These are phyloP conservation scores for Scaptomyza reducta DNA, from an alignment of 2,888 invertebrate genomes.

Conservation along the genomic window DNA sequence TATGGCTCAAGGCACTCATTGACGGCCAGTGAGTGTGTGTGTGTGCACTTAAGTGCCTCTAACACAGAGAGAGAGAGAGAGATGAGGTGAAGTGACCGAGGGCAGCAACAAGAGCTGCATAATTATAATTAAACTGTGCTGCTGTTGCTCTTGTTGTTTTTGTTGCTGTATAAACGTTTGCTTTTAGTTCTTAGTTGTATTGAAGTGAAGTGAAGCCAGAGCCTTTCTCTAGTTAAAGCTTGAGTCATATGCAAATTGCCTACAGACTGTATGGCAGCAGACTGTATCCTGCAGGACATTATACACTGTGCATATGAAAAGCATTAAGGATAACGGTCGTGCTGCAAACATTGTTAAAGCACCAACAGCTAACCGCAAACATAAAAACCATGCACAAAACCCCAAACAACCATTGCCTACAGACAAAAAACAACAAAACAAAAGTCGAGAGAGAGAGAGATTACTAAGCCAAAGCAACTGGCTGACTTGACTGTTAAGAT, in stretches of 20 bases:
- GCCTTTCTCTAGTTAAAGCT: conserved; percentile 25
- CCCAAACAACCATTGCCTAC: conserved; percentile 26
- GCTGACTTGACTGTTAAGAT: background rate
- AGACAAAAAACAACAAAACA: conserved; percentile 23
- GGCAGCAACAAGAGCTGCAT: conserved; percentile 50
- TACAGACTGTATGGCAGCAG: background rate
- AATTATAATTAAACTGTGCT: conserved; percentile 65
- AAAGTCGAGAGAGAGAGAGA: conserved; percentile 4
- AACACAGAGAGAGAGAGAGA: background rate
- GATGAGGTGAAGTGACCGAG: too few species aligned
- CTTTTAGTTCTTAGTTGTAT: conserved; percentile 1
- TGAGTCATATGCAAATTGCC: conserved; percentile 35
- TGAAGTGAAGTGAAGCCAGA: conserved; percentile 4
- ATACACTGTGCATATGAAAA: conserved; percentile 44
- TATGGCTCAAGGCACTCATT: conserved; percentile 36
- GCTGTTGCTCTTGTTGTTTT: background rate
- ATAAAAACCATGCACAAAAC: conserved; percentile 33
- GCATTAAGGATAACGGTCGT: conserved; percentile 68
- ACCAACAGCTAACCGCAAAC: conserved; percentile 8
- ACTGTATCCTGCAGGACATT: conserved; percentile 13
- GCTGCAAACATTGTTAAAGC: conserved; percentile 54
- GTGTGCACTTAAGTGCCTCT: conserved; percentile 50
- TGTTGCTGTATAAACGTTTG: conserved; percentile 20
- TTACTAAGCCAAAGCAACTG: background rate
- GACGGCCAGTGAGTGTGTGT: conserved; percentile 48